These are phyloP conservation scores for Craniophora ligustri DNA, from an alignment of 2,888 invertebrate species.

Conservation along the genomic window DNA sequence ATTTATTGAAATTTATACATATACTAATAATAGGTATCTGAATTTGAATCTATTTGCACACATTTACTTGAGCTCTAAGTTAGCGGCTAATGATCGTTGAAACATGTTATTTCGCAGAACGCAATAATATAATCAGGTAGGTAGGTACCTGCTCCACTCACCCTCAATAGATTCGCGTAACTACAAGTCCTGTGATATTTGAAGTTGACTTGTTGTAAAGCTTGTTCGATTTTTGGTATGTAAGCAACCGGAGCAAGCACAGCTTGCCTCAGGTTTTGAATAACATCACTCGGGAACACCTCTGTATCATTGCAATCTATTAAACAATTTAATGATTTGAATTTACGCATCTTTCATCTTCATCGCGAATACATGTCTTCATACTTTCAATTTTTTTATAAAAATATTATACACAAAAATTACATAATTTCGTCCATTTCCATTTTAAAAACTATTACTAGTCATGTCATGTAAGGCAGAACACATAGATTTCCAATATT, in stretches of 20 bases:
- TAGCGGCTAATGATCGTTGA: no score
- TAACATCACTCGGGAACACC: slow-evolving; percentile 70
- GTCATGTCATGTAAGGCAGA: slow-evolving; percentile 19
- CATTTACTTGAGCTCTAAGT: no score
- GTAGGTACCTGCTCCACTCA: no score
- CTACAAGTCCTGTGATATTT: slow-evolving; percentile 79
- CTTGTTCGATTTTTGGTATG: slow-evolving; percentile 72
- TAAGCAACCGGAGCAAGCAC: slow-evolving; percentile 68
- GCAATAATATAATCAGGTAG: no score
- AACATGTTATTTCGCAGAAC: no score
- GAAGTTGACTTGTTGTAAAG: slow-evolving; percentile 74
- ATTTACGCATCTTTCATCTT: slow-evolving; percentile 78
- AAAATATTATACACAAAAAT: neutral
- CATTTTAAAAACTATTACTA: slow-evolving; percentile 29
- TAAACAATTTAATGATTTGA: slow-evolving; percentile 72
- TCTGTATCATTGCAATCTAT: slow-evolving; percentile 68
- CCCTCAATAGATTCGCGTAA: slow-evolving; percentile 68
- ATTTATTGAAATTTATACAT: no score
- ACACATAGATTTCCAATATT: slow-evolving; percentile 35
- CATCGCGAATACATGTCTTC: slow-evolving; percentile 52
- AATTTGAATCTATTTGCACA: no score
- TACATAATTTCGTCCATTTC: slow-evolving; percentile 42
- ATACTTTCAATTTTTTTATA: slow-evolving; percentile 33
- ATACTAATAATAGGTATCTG: no score
- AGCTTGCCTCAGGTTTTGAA: slow-evolving; percentile 73